A percentile compares a stretch with the other conserved stretches of the same genome.
Conservation (phyloP, 2,797 vertebrate species). For the Muscicapa striata region DNA sequence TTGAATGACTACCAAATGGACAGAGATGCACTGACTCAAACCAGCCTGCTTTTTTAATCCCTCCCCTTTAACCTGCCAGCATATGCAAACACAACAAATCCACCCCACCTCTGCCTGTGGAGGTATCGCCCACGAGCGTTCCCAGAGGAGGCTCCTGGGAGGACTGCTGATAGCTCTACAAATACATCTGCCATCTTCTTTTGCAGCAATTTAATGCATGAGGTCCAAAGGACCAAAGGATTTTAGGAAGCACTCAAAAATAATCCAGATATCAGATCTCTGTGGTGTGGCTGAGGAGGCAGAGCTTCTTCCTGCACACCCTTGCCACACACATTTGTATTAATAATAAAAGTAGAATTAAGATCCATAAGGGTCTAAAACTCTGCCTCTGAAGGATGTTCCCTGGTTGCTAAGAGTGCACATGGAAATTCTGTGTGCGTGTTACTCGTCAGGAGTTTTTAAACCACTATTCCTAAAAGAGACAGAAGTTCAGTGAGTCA, state of each 20-base stretch:
- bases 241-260: neutral
- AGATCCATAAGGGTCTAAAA: neutral
- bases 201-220: neutral
- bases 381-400: conserved; percentile 1
- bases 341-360: conserved; percentile 26
- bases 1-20: neutral
- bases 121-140: neutral
- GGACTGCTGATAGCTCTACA: neutral
- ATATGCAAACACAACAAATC: neutral
- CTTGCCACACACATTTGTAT: neutral
- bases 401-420: neutral
- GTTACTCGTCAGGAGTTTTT: conserved; percentile 1
- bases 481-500: neutral
- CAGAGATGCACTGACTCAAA: neutral
- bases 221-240: neutral
- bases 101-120: neutral
- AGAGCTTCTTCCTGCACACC: neutral
- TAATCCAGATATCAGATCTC: neutral
- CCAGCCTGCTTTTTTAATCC: neutral
- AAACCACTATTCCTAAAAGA: neutral
- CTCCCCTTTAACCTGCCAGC: neutral
- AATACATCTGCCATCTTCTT: neutral
- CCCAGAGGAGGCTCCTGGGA: neutral
- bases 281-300: neutral
- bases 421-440: neutral